Conservation (phyloP, 2,797 vertebrate species). For the Onychomys torridus region DNA sequence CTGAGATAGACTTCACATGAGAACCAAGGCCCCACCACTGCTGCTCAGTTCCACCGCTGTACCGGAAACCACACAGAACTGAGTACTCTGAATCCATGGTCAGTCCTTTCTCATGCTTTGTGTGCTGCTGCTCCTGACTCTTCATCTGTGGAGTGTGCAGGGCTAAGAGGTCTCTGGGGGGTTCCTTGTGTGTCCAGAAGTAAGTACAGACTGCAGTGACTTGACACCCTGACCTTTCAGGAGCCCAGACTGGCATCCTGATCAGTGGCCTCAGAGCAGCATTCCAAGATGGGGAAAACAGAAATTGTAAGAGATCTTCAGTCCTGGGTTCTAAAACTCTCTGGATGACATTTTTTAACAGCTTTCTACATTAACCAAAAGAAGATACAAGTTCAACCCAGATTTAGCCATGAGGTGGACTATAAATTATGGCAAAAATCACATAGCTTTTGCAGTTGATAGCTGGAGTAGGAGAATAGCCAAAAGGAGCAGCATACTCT, state of each 20-base stretch:
- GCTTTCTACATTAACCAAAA: neutral
- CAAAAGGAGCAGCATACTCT: neutral
- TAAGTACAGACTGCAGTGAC: neutral
- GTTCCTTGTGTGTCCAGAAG: neutral
- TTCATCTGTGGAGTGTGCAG: neutral
- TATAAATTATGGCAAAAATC: neutral
- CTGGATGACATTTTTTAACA: neutral
- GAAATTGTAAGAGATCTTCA: neutral
- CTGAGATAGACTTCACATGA: neutral
- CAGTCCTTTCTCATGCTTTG: neutral
- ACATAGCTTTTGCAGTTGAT: neutral
- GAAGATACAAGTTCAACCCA: neutral
- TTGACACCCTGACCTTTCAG: no score
- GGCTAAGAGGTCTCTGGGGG: neutral
- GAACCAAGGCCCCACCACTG: neutral
- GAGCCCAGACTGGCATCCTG: neutral
- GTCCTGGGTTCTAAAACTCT: neutral
- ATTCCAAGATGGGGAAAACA: neutral
- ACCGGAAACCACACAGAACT: neutral
- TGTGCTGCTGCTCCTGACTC: neutral
- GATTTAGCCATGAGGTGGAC: neutral
- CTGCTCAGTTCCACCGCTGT: neutral
- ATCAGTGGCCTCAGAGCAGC: neutral
- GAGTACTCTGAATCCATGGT: neutral
- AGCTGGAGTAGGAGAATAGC: neutral